Evolutionary conservation across 2,797 vertebrate species (phyloP).

Genomic region (Melanotaenia pygmaea): DNA sequence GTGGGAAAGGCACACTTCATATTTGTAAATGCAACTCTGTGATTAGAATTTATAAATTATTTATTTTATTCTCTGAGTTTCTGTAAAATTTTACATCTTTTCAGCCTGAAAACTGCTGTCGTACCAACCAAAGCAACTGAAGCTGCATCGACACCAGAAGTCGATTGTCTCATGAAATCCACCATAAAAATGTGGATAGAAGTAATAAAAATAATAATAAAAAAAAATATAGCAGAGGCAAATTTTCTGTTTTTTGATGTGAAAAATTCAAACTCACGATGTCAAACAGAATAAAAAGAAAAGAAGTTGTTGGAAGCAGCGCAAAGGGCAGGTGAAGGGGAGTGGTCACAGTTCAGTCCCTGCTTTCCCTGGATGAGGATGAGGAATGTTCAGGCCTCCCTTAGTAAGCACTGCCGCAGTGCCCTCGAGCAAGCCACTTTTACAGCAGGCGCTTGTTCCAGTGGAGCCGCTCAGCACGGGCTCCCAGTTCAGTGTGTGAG

Average conservation of each 20-base stretch:
- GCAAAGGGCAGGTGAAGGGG: slow-evolving; percentile 24
- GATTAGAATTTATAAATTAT: not conserved
- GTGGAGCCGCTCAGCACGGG: slow-evolving; percentile 35
- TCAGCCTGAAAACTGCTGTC: no score
- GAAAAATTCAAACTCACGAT: slow-evolving; percentile 13
- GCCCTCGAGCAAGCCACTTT: slow-evolving; percentile 76
- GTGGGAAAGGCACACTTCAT: slow-evolving; percentile 4
- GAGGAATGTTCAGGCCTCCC: slow-evolving; percentile 41
- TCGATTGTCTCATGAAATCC: slow-evolving; percentile 32
- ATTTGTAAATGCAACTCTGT: slow-evolving; percentile 2
- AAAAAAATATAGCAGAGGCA: slow-evolving; percentile 32
- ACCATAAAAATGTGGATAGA: slow-evolving; percentile 5
- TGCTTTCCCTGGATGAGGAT: slow-evolving; percentile 43
- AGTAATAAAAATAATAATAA: not conserved
- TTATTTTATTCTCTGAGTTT: no score
- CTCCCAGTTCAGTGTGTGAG: slow-evolving; percentile 29
- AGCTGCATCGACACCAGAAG: not conserved
- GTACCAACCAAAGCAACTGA: no score
- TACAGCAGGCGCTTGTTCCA: slow-evolving; percentile 51
- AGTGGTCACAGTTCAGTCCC: slow-evolving; percentile 60
- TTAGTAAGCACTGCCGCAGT: slow-evolving; percentile 37
- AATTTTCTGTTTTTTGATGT: not conserved
- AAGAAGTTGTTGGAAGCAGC: slow-evolving; percentile 31
- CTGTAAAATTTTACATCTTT: no score
- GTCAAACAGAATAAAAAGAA: slow-evolving; percentile 22